phyloP scores from a whole-genome alignment of 2,888 invertebrate genomes.

The Napeogenes sylphis region DNA sequence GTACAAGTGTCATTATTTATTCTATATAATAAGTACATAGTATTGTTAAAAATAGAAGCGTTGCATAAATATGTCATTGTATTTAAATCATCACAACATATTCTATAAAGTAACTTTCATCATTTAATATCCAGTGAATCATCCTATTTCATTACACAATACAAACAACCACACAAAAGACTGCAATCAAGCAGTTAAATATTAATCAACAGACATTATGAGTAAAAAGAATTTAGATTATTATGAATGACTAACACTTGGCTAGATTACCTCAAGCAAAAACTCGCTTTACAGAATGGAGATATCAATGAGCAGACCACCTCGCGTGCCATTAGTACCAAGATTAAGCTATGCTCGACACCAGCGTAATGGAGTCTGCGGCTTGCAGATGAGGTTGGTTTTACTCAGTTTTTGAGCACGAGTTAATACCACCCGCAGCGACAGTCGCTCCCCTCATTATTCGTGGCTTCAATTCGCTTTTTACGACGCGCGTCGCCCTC shows the following conservation, averaged over 20 bases:
- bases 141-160: conserved; percentile 3
- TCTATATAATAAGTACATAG: no score
- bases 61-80: not conserved
- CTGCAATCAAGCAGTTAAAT: not conserved
- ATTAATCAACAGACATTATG: conserved; percentile 3
- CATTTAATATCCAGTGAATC: not conserved
- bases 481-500: conserved; percentile 66
- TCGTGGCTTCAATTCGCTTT: conserved; percentile 77
- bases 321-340: conserved; percentile 63
- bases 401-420: conserved; percentile 75
- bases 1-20: no score
- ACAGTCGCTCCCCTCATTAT: conserved; percentile 64
- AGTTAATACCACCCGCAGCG: conserved; percentile 69
- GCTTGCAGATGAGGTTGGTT: conserved; percentile 69
- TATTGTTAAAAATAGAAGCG: not conserved
- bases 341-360: conserved; percentile 62
- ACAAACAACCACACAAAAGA: not conserved
- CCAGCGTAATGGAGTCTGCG: conserved; percentile 61
- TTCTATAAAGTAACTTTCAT: not conserved
- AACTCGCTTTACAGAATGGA: conserved; percentile 38
- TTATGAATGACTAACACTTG: conserved; percentile 3
- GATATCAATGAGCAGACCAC: conserved; percentile 56
- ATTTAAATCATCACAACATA: not conserved
- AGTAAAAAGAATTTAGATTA: not conserved
- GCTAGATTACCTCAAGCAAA: conserved; percentile 18